Percentiles rank a stretch among this genome's conserved stretches.
Evolutionary conservation across 2,888 invertebrate species (phyloP).

Genomic region (Oasisia sp.): DNA sequence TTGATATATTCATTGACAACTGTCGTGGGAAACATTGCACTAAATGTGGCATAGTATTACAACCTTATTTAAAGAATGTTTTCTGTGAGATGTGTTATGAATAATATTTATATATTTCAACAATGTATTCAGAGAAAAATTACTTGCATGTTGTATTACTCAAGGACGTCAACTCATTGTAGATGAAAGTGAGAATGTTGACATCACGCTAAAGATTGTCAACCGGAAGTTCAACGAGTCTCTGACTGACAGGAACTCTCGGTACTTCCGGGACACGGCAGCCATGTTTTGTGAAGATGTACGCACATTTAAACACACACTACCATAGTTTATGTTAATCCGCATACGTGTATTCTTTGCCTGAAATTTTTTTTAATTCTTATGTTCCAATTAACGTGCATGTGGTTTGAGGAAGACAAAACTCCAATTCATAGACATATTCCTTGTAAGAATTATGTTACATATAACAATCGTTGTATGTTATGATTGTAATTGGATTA

Average conservation of each 20-base stretch:
- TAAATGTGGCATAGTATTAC: neutral
- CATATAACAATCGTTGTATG: too few species aligned
- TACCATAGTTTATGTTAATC: neutral
- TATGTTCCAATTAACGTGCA: neutral
- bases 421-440: neutral
- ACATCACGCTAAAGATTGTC: constrained; percentile 7
- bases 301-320: neutral
- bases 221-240: neutral
- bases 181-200: neutral
- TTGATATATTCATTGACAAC: neutral
- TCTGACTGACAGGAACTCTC: neutral
- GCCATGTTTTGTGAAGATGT: neutral
- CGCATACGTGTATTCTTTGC: neutral
- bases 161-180: neutral
- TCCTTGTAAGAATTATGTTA: neutral
- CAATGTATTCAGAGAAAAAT: neutral
- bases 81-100: neutral
- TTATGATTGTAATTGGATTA: too few species aligned
- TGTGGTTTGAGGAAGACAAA: neutral
- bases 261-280: neutral
- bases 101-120: neutral
- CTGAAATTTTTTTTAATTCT: neutral
- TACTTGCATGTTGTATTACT: neutral
- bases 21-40: neutral
- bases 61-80: neutral